Conservation (phyloP, 1,140 invertebrate species). For the Zaprionus africanus region DNA sequence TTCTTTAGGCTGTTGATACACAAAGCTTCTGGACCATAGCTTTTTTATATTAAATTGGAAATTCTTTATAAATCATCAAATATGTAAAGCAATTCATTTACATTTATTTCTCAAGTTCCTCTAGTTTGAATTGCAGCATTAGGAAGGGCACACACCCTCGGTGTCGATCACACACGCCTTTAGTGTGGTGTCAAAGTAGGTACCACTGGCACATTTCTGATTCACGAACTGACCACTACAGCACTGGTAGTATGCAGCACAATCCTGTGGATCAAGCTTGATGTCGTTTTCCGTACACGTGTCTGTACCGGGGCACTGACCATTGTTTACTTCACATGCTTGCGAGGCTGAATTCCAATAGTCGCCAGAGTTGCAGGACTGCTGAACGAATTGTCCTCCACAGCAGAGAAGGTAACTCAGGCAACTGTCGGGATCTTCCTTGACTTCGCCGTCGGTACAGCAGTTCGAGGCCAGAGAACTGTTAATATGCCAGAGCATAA, state of each 20-base stretch:
- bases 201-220: constrained; percentile 6
- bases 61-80: background rate
- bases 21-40: too few relatives aligned
- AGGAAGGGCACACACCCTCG: constrained; percentile 7
- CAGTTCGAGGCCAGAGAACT: background rate
- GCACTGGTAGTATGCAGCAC: constrained; percentile 32
- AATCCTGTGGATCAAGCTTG: constrained; percentile 23
- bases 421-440: constrained; percentile 14
- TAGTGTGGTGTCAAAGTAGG: constrained; percentile 21
- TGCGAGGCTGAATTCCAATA: constrained; percentile 14
- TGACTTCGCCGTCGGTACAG: constrained; percentile 22
- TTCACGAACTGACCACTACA: constrained; percentile 19
- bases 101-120: background rate
- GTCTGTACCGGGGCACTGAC: constrained; percentile 4
- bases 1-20: too few relatives aligned
- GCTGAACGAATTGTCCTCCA: constrained; percentile 13
- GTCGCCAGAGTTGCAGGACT: constrained; percentile 11
- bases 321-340: constrained; percentile 1
- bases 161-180: constrained; percentile 21
- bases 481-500: constrained; percentile 15
- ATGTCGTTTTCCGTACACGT: constrained; percentile 8
- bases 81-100: background rate
- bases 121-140: background rate
- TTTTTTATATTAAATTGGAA: too few relatives aligned
- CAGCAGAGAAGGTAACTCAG: constrained; percentile 20